Conservation (phyloP, 2,797 vertebrate species). For the Acipenser oxyrinchus region DNA sequence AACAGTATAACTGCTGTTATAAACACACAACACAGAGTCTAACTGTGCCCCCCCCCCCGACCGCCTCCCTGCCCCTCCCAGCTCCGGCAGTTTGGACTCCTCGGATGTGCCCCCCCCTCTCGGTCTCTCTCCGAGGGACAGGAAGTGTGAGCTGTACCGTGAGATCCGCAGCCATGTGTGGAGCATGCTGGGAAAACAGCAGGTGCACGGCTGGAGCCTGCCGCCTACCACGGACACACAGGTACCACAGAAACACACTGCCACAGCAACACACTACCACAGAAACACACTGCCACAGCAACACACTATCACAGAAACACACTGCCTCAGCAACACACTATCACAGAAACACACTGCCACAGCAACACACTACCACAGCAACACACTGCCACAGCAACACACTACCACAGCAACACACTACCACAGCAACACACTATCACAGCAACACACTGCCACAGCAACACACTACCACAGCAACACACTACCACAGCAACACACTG, state of each 20-base stretch:
- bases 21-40: background rate
- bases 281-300: too few relatives aligned
- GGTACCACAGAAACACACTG: slow-evolving; percentile 35
- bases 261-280: slow-evolving; percentile 23
- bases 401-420: too few relatives aligned
- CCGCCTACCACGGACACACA: slow-evolving; percentile 32
- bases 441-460: too few relatives aligned
- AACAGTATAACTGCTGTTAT: too few relatives aligned
- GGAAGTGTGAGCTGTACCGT: slow-evolving; percentile 63
- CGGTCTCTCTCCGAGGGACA: slow-evolving; percentile 49
- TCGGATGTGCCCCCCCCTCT: slow-evolving; percentile 13
- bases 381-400: too few relatives aligned
- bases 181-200: slow-evolving; percentile 61
- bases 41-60: background rate
- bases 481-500: too few relatives aligned
- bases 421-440: too few relatives aligned
- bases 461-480: too few relatives aligned
- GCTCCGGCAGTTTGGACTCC: slow-evolving; percentile 11
- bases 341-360: too few relatives aligned
- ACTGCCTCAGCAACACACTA: too few relatives aligned
- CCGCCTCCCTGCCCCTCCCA: slow-evolving; percentile 13
- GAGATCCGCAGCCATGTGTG: slow-evolving; percentile 71
- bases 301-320: too few relatives aligned
- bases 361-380: too few relatives aligned
- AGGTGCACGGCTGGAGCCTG: slow-evolving; percentile 70